Percentiles rank a stretch among this genome's conserved stretches.
phyloP scores from a whole-genome alignment of 2,888 invertebrate species.

The Epinotia brunnichana region DNA sequence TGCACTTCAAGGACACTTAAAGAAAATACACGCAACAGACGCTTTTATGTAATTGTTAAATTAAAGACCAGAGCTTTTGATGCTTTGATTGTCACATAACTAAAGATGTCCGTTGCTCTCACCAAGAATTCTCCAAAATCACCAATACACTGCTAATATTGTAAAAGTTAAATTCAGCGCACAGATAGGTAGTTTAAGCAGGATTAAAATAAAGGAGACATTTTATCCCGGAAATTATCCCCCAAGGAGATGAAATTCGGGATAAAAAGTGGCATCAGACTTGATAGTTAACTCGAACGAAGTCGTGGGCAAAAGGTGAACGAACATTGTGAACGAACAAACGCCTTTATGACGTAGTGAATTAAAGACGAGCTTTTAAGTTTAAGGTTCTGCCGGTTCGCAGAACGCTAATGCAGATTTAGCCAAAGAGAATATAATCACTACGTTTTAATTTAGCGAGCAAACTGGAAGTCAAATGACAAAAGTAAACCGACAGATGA shows the following conservation, averaged over 20 bases:
- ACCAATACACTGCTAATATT: background rate
- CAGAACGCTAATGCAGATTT: conserved; percentile 10
- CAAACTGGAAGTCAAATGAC: conserved; percentile 14
- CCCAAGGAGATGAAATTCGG: too few species aligned
- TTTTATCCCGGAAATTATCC: too few species aligned
- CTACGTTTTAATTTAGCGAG: conserved; percentile 1
- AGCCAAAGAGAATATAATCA: too few species aligned
- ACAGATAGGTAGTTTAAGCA: too few species aligned
- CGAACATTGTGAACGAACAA: background rate
- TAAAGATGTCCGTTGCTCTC: background rate
- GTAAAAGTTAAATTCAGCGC: too few species aligned
- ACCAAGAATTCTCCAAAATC: background rate
- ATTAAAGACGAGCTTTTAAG: background rate
- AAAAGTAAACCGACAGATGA: conserved; percentile 20
- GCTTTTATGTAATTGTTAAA: too few species aligned
- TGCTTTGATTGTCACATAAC: background rate
- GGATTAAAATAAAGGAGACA: too few species aligned
- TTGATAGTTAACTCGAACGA: too few species aligned
- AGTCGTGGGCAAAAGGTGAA: too few species aligned
- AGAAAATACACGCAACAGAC: background rate
- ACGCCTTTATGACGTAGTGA: background rate
- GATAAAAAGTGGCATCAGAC: too few species aligned
- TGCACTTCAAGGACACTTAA: background rate
- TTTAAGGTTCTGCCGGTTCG: background rate
- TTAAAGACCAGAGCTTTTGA: background rate